Base-by-base conservation (phyloP, 64 coral and sea anemone genomes). In the Acropora yongei region DNA sequence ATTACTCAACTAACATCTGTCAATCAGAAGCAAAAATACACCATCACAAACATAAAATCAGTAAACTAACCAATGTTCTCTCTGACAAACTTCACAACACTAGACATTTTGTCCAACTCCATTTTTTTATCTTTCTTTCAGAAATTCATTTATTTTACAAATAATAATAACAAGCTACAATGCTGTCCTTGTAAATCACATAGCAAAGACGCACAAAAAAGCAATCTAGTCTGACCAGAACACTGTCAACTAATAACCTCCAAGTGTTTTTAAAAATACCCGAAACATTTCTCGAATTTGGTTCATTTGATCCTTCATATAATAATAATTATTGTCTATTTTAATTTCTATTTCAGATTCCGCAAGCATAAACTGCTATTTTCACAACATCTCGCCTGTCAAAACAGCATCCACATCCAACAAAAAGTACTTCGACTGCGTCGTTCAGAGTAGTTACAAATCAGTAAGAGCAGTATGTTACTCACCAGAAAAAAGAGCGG, bases 351-450 rank as follows among this genome's bases (percentile, higher is more conserved):
- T 68, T 14, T 13, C 81, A 92, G 90, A 86, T 76, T 47, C 80
- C 74, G 76, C 74, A 85, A 92, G 51, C 72, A 90, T 81, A 49
- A 90, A 86, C 81, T 86, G 90, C 90, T 92, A 92, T 49, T 72
- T 86, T 86, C 81, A 86, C 69, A 86, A 92, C 57, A 86, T 92
- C 72, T 86, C 79, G 73, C 80, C 68, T 63, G 80, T 92, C 41
- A 92, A 86, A 92, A 92, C 79, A 84, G 40, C 81, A 55, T 60
- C 47, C 49, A 86, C 69, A 86, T 92, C 90, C 90, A 92, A 85
- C n/a, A 46, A 41, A 18, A 91, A 91, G 72, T 91, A 84, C 72
- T 91, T 91, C 80, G 84, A 84, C 72, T 91, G 79, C n/a, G 44
- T 85, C 19, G 80, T 84, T 30, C 30, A 30, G 30, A 30, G 30